A percentile compares a stretch with the other conserved stretches of the same genome.
phyloP scores from a whole-genome alignment of 1,140 invertebrate species.

The Lepidurus arcticus region DNA sequence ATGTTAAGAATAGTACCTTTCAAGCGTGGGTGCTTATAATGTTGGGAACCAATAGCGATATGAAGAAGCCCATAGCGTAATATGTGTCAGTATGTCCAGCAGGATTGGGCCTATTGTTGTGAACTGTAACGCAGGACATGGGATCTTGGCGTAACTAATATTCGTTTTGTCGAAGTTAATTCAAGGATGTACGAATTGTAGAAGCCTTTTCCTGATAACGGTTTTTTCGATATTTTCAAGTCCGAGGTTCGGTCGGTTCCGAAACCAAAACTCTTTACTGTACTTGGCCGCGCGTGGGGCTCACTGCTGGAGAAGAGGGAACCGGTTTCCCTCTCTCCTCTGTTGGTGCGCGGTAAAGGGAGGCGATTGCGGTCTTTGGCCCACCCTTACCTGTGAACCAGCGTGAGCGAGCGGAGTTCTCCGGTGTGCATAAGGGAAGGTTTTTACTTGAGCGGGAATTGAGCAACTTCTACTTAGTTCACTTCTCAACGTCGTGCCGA shows the following conservation, averaged over 20 bases:
- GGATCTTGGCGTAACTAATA: too few species aligned
- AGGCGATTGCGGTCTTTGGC: neutral
- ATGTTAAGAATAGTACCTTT: neutral
- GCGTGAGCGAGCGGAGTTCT: neutral
- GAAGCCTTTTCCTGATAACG: too few species aligned
- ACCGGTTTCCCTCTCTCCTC: constrained; percentile 20
- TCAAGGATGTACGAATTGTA: too few species aligned
- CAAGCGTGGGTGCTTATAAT: neutral
- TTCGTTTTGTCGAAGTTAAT: too few species aligned
- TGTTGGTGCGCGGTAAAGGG: neutral
- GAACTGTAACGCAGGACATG: too few species aligned
- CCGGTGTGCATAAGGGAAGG: neutral
- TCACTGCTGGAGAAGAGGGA: neutral
- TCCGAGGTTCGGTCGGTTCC: neutral
- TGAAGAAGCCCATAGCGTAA: neutral
- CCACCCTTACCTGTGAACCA: neutral
- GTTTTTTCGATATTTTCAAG: too few species aligned
- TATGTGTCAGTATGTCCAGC: constrained; percentile 8
- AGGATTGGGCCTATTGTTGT: too few species aligned
- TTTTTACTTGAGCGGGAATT: constrained; percentile 11
- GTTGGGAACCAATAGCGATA: neutral
- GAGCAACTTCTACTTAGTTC: neutral
- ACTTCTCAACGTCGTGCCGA: neutral
- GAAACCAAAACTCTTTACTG: neutral
- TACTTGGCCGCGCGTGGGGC: neutral